Evolutionary conservation across 53 echinoderm and acorn worm species (phyloP), one percentile per base, ranked within the genome.

Genomic region (Hippasteria phrygiana): DNA sequence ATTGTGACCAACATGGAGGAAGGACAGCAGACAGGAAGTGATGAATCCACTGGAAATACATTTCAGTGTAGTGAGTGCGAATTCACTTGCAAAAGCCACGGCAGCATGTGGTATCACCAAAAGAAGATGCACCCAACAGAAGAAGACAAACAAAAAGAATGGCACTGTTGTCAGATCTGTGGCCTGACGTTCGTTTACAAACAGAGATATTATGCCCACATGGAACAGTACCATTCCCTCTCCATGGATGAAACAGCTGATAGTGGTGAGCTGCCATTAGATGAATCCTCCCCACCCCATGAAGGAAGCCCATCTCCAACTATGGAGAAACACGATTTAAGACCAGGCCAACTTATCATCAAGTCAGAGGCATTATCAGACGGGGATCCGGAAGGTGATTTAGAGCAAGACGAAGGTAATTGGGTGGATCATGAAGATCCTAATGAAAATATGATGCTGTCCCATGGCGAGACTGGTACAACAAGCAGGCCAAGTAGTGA

Each of bases 81-180:
- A 51, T 85, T 85, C 70, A 85, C 85, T 36, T 85, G 85, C 26
- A 85, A 53, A 38, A 85, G 85, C 70, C 85, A 93, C 13, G 93
- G 93, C 50, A 87, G 93, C 65, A 90, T 90, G 74, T 80, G 87
- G 80, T 90, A 93, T 50, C 93, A 93, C 51, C 90, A 93, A 38
- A 93, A 93, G 80, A 85, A 90, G 42, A 73, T 90, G 73, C 93
- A 93, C 63, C 90, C 93, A 16, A 93, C 93, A 13, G 92, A 92
- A n/a, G 92, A 92, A 27, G 92, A 92, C 81, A 62, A 88, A 59
- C 80, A 73, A 46, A 92, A 88, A 43, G 88, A 92, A 45, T 92
- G 92, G 92, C 88, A 93, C 73, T 90, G 87, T 45, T 93, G 93
- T n/a, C 82, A 93, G 31, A 66, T 72, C 20, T 93, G 93, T 74